phyloP scores from a whole-genome alignment of 2,888 invertebrate genomes.

The Erebia ligea region DNA sequence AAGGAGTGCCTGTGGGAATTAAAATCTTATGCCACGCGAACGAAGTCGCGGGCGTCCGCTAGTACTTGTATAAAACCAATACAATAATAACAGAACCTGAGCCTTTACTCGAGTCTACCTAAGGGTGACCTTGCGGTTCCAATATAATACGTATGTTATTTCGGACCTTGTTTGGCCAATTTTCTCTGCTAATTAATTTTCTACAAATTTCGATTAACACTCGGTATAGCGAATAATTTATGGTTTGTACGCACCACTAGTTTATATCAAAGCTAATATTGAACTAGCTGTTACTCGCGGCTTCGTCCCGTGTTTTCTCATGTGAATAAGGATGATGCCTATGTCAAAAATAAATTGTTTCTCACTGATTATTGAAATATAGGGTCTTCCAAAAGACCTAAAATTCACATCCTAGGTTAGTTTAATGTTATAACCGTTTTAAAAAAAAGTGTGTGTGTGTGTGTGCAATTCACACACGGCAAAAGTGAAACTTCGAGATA shows the following conservation, averaged over 20 bases:
- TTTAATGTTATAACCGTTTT: too few species aligned
- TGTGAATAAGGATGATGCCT: too few species aligned
- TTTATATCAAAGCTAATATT: not conserved
- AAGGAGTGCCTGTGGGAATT: too few species aligned
- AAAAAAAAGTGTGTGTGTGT: too few species aligned
- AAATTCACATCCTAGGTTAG: too few species aligned
- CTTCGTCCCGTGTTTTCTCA: not conserved
- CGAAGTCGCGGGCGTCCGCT: too few species aligned
- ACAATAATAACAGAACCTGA: not conserved
- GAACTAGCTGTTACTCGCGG: not conserved
- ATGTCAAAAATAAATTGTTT: too few species aligned
- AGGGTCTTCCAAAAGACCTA: too few species aligned
- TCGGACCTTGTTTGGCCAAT: constrained; percentile 6
- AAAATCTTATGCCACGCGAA: too few species aligned
- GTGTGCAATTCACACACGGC: too few species aligned
- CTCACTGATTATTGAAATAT: too few species aligned
- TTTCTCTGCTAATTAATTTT: constrained; percentile 6
- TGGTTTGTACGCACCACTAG: not conserved
- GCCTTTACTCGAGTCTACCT: not conserved
- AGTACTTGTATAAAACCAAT: constrained; percentile 3
- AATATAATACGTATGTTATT: constrained; percentile 5
- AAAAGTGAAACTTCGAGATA: too few species aligned
- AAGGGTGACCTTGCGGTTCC: constrained; percentile 1
- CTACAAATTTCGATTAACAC: constrained; percentile 12
- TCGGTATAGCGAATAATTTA: not conserved